Evolutionary conservation across 2,888 invertebrate genomes (phyloP).

Genomic region (Idaea biselata): DNA sequence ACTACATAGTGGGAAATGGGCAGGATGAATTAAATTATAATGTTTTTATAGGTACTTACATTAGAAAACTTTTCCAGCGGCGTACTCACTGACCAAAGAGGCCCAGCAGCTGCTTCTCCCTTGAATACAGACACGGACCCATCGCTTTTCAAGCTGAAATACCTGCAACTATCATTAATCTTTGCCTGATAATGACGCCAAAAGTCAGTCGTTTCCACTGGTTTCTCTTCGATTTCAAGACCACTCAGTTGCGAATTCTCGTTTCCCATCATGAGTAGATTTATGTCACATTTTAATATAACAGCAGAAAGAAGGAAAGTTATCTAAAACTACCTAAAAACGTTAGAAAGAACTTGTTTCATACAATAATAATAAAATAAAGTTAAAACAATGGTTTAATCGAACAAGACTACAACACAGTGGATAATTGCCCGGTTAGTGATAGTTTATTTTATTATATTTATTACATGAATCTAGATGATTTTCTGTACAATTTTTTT

Average conservation of each 20-base stretch:
- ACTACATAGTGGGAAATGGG: too few relatives aligned
- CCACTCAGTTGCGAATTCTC: conserved; percentile 87
- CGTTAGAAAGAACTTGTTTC: background rate
- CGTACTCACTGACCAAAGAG: conserved; percentile 83
- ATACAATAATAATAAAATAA: too few relatives aligned
- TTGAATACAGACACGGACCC: conserved; percentile 87
- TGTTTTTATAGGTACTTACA: conserved; percentile 63
- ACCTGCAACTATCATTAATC: conserved; percentile 78
- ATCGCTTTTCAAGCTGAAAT: conserved; percentile 76
- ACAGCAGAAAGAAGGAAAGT: background rate
- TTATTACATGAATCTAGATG: too few relatives aligned
- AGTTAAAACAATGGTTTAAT: too few relatives aligned
- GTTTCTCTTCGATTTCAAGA: conserved; percentile 87
- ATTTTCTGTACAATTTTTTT: background rate
- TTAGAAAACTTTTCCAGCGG: conserved; percentile 89
- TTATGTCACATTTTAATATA: conserved; percentile 14
- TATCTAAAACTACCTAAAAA: background rate
- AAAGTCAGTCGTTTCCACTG: conserved; percentile 88
- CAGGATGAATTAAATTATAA: background rate
- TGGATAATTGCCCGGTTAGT: too few relatives aligned
- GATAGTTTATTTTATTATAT: too few relatives aligned
- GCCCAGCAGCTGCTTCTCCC: conserved; percentile 85
- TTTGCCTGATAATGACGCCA: conserved; percentile 87
- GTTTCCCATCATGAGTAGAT: conserved; percentile 85
- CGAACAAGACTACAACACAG: too few relatives aligned